Conservation (phyloP, 2,888 invertebrate genomes). For the Acanthoscelides obtectus region DNA sequence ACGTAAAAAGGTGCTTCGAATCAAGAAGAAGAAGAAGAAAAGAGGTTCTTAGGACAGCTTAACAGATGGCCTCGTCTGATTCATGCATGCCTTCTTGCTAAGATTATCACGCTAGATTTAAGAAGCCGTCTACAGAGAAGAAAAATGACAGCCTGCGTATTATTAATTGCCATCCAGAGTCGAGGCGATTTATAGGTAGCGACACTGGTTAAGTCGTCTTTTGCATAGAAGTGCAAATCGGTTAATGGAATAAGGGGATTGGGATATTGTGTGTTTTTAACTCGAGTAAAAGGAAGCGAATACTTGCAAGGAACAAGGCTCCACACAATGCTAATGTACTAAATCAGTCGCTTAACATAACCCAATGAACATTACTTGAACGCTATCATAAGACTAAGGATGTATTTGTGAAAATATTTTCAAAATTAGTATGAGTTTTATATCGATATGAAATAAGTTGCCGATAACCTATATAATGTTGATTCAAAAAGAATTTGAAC, state of each 20-base stretch:
- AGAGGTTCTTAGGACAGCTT: conserved; percentile 22
- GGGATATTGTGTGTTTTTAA: no score
- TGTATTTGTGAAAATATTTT: no score
- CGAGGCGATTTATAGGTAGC: background rate
- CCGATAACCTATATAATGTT: no score
- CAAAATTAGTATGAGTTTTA: no score
- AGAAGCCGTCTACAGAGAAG: conserved; percentile 39
- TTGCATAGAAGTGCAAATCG: background rate
- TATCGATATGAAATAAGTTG: no score
- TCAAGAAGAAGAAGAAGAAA: conserved; percentile 4
- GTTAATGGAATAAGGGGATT: background rate
- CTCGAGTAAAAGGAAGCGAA: no score
- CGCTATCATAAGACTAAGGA: no score
- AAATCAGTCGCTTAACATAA: no score
- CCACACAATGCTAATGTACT: no score
- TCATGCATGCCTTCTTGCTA: conserved; percentile 37
- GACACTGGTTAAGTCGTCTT: background rate
- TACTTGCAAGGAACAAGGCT: no score
- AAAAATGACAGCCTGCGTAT: conserved; percentile 39
- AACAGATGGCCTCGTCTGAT: conserved; percentile 40
- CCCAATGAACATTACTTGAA: no score
- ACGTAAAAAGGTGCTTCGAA: background rate
- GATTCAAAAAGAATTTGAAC: no score
- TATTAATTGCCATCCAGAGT: conserved; percentile 34
- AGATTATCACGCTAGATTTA: conserved; percentile 43